Evolutionary conservation across 2,797 vertebrate species (phyloP).

Genomic region (Notolepis coatsorum): DNA sequence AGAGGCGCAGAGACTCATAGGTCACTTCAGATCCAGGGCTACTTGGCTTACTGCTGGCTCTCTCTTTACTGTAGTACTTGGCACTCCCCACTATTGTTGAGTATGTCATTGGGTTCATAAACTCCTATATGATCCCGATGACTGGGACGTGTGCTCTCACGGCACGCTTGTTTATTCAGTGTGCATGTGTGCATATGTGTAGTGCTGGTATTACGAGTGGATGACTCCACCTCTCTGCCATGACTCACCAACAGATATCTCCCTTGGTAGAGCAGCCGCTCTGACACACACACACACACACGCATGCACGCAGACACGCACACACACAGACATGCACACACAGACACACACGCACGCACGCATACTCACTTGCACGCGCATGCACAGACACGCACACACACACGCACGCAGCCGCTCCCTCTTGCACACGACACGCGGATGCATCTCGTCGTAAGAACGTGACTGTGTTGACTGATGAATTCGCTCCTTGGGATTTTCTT

Average conservation of each 20-base stretch:
- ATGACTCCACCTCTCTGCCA: constrained; percentile 71
- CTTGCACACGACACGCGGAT: constrained; percentile 22
- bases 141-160: constrained; percentile 41
- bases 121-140: constrained; percentile 39
- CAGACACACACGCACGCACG: constrained; percentile 4
- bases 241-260: constrained; percentile 74
- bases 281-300: constrained; percentile 17
- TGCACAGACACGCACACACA: constrained; percentile 10
- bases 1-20: constrained; percentile 1
- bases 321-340: constrained; percentile 13
- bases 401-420: constrained; percentile 37
- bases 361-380: constrained; percentile 44
- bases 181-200: constrained; percentile 28
- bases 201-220: constrained; percentile 66
- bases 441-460: constrained; percentile 27
- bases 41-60: constrained; percentile 15
- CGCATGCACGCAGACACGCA: constrained; percentile 37
- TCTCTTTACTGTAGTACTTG: constrained; percentile 15
- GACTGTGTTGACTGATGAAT: constrained; percentile 42
- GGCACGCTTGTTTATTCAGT: constrained; percentile 24
- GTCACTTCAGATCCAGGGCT: constrained; percentile 29
- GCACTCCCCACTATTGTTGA: constrained; percentile 35
- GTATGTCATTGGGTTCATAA: constrained; percentile 47
- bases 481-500: constrained; percentile 20
- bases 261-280: constrained; percentile 45